Evolutionary conservation across 23 tunicate genomes (phyloP), one percentile per base, ranked within the genome.

Genomic region (Styela plicata): DNA sequence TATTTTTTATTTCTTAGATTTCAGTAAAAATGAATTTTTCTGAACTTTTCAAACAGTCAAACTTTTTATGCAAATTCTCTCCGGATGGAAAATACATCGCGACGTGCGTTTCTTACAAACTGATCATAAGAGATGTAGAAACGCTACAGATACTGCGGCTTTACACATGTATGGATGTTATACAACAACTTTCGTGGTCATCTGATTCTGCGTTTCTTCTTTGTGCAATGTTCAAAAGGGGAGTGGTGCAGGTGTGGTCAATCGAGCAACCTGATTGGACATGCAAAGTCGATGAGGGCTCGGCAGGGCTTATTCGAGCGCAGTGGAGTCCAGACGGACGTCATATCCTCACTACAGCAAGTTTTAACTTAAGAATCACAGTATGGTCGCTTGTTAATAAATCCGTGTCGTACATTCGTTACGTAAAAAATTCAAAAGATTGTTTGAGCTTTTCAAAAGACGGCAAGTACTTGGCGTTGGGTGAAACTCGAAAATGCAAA

Each of bases 211-310:
- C 78, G 17, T 93, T 93, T 65, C 29, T 93, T 0, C 75, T 93
- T 5, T 93, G 98, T 69, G 90, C 93, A 2, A 88, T 93, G 93
- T 88, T 84, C 82, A 93, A 93, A 68, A 66, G 98, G 22, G 94
- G 94, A 22, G 44, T 88, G 23, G 87, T 86, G n/a, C 98, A 93
- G 82, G 89, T 88, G 0, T 93, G 98, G 98, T 93, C 98, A n/a
- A 80, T 93, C 63, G 98, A 93, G 29, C 93, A 93, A 67, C 98
- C 98, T 22, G 98, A 93, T 31, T 93, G 98, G 98, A 88, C 98
- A n/a, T 93, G 98, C 52, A 93, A 93, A 85, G 85, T 93, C 2
- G 98, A 93, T 70, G 98, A 93, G 81, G 98, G 98, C 1, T 93
- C 98, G 23, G 98, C 94, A 3, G 98, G 98, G 24, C 76, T 93